phyloP scores from a whole-genome alignment of 2,113 vertebrate genomes.

The Raphicerus campestris region DNA sequence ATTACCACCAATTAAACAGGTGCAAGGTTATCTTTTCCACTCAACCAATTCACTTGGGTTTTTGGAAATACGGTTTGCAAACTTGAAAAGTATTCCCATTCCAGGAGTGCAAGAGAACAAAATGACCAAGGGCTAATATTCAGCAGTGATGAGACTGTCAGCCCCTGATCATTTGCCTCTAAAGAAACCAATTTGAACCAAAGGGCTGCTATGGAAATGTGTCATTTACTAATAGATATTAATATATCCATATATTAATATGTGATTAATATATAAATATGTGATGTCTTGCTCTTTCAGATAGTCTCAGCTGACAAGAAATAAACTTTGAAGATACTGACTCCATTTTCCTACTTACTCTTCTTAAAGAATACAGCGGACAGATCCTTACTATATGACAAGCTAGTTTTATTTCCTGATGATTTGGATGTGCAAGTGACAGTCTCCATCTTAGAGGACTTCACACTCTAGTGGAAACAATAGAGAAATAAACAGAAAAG shows the following conservation, averaged over 20 bases:
- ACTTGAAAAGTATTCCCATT: not conserved
- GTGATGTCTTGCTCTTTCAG: not conserved
- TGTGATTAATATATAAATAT: not conserved
- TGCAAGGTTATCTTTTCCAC: constrained; percentile 39
- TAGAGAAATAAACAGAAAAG: not conserved
- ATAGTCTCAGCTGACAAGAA: not conserved
- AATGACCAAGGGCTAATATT: not conserved
- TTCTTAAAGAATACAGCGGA: not conserved
- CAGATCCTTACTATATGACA: not conserved
- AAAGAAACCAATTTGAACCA: constrained; percentile 32
- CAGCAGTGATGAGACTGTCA: not conserved
- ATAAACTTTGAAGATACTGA: not conserved
- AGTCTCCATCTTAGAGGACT: not conserved
- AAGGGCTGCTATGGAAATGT: not conserved
- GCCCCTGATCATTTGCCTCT: constrained; percentile 28
- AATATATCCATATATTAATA: too few species aligned
- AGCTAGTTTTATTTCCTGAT: not conserved
- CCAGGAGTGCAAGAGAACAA: not conserved
- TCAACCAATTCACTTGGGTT: constrained; percentile 11
- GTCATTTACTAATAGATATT: constrained; percentile 32
- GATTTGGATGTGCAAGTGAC: not conserved
- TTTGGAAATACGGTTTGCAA: constrained; percentile 28
- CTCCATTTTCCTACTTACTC: not conserved
- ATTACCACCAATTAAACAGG: not conserved
- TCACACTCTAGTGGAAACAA: not conserved